phyloP scores from a whole-genome alignment of 1,140 invertebrate genomes.

The Papilio xuthus region DNA sequence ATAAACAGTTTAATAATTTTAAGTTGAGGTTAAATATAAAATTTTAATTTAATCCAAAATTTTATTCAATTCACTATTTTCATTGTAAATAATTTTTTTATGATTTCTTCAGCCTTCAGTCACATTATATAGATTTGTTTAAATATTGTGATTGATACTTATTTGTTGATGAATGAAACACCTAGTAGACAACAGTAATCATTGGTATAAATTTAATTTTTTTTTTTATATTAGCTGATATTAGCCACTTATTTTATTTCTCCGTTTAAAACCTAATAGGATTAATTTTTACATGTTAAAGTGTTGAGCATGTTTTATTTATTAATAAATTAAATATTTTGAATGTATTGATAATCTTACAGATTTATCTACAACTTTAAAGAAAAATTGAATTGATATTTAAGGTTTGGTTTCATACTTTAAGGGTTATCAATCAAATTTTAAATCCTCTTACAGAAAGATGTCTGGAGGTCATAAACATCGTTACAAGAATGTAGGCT shows the following conservation, averaged over 20 bases:
- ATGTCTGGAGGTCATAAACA: conserved; percentile 94
- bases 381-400: background rate
- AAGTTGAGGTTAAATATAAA: background rate
- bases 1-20: background rate
- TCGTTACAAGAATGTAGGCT: conserved; percentile 96
- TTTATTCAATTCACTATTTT: background rate
- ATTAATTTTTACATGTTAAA: too few relatives aligned
- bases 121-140: background rate
- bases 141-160: background rate
- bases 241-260: background rate
- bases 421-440: conserved; percentile 40
- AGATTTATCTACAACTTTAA: background rate
- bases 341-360: too few relatives aligned
- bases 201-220: background rate
- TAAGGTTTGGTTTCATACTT: background rate
- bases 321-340: too few relatives aligned
- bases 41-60: background rate
- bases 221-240: background rate
- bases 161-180: background rate
- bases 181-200: too few relatives aligned
- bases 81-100: background rate
- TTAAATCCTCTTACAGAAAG: conserved; percentile 63
- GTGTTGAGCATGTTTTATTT: too few relatives aligned
- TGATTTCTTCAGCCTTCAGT: background rate
- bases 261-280: background rate